These are phyloP conservation scores for Margarornis squamiger DNA, from an alignment of 2,797 vertebrate genomes.

Conservation along the genomic window DNA sequence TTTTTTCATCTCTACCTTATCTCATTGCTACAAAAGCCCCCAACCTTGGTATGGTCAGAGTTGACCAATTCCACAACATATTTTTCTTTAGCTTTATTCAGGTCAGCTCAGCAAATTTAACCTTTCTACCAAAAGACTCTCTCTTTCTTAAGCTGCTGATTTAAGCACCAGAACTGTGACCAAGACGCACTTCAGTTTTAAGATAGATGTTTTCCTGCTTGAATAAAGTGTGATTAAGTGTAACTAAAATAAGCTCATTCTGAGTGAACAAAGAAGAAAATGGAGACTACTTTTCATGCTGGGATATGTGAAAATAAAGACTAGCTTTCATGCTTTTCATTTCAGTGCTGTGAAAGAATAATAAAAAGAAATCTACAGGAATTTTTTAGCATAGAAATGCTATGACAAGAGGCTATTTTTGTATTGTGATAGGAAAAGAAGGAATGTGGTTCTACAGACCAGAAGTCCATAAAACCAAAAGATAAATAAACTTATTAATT, in stretches of 20 bases:
- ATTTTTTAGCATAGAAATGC: neutral
- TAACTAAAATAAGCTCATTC: neutral
- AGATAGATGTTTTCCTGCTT: neutral
- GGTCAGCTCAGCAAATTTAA: neutral
- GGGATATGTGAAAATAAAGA: neutral
- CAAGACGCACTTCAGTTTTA: neutral
- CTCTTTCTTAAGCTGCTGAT: neutral
- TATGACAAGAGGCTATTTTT: neutral
- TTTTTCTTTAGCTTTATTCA: neutral
- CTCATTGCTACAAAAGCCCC: neutral
- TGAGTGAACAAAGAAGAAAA: neutral
- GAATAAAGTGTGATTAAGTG: fast-evolving
- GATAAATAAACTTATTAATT: neutral
- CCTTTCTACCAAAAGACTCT: neutral
- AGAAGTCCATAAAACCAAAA: neutral
- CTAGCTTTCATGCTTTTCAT: neutral
- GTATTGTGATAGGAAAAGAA: neutral
- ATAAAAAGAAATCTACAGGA: neutral
- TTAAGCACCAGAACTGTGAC: neutral
- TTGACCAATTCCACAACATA: neutral
- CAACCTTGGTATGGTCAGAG: neutral
- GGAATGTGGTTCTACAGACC: neutral
- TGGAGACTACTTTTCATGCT: neutral
- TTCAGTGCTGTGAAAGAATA: neutral
- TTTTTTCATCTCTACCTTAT: neutral